Base-by-base conservation (phyloP, 2,113 vertebrate species). In the Mustela lutreola region DNA sequence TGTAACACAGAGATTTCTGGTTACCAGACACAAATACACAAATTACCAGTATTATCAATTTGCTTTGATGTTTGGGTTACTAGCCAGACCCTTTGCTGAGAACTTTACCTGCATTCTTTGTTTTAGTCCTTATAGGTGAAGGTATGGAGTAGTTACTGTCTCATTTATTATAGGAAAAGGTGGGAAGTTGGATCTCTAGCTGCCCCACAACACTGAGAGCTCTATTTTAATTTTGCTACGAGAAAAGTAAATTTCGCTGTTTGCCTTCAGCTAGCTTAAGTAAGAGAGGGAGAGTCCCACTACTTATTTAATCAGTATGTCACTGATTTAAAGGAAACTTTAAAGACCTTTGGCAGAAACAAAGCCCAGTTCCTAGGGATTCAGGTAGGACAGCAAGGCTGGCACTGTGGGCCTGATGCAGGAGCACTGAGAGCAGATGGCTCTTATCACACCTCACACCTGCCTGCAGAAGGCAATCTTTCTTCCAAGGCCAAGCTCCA, bases 141-240 rank as follows among this genome's bases (percentile, higher is more conserved):
- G 21, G 26, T 60, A 76, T 3, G n/a, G 60, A 89, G 26, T 84
- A 78, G 36, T 88, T 65, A 65, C 58, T 19, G 36, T 24, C 33
- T 84, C 78, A 42, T 84, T 89, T 70, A 63, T 58, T 76, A 26
- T 1, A 26, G 31, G 33, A 58, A 58, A 95, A 36, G 45, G 36
- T 58, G 82, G 58, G 73, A 63, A 76, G 42, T 76, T 39, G 2
- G 22, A 26, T 63, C 62, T 63, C 62, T 45, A 50, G 50, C 28
- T 53, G 15, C 7, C 53, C 11, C 60, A 89, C 42, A 26, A 39
- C 45, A 88, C 26, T 60, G 1, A 80, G 2, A 48, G 33, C 16
- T 45, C 88, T 93, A 42, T 80, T 80, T 78, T 79, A 89, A 92
- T 63, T 89, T 85, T 56, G 42, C 84, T 36, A 73, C 7, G 39